Evolutionary conservation across 1,140 invertebrate genomes (phyloP), one percentile per base, ranked within the genome.

Genomic region (Platyura marginata): DNA sequence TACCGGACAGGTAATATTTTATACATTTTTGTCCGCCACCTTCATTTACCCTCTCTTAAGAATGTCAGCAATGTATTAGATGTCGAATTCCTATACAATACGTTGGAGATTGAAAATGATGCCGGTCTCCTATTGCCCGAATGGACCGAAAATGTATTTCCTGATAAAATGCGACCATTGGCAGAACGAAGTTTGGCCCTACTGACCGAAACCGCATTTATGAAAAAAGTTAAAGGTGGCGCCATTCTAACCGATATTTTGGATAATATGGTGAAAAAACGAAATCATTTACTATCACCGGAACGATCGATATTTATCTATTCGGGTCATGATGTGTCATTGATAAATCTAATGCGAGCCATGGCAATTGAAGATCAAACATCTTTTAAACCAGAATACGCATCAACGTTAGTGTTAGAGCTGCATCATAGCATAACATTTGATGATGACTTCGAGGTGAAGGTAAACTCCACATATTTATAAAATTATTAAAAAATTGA

Each of bases 31-130:
- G 20, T 15, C 15, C 8, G 8, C 15, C 15, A 10, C 4, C 15
- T 10, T 15, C 4, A 35, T 35, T 10, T 35, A 10, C 34, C 4
- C 8, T 15, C 15, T 10, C 44, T 35, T 11, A 53, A 75, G 55
- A 69, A 66, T 46, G 69, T 86, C 20, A 61, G 64, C 5, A 75
- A 64, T 46, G 67, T 81, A 2, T 58, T 75, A 11, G 70, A 74
- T 36, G 70, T 86, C 13, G 82, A 87, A 51, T 72, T 70, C 42
- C 58, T 87, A 3, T 86, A 80, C 46, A 79, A 77, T 48, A 80
- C 74, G 1, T 56, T 89, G 2, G 70, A 76, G 56, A 76, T 81
- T 20, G 74, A 87, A 61, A 70, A 67, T 49, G 64, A 73, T 15
- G 67, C 74, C 18, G 72, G 74, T 16, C 56, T 85, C 15, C 63